A percentile compares a stretch with the other conserved stretches of the same genome.
These are phyloP conservation scores for Trissolcus basalis DNA, from an alignment of 1,140 invertebrate species.

Conservation along the genomic window DNA sequence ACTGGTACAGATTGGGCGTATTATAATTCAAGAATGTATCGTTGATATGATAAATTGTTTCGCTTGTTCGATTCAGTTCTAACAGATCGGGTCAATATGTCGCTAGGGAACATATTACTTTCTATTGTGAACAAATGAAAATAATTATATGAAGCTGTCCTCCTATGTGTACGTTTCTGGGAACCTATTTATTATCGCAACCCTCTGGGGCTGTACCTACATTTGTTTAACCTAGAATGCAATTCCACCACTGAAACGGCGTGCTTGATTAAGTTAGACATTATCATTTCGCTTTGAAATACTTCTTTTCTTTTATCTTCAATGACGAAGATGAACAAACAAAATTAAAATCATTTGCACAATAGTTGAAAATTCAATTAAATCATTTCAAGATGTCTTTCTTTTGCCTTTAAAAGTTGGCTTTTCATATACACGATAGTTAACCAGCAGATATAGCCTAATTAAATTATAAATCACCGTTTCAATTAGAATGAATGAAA, in stretches of 20 bases:
- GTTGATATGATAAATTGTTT: constrained; percentile 18
- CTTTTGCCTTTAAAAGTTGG: neutral
- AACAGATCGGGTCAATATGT: constrained; percentile 36
- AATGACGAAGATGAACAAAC: constrained; percentile 11
- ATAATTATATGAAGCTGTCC: constrained; percentile 50
- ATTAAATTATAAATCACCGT: no score
- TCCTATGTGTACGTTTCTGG: constrained; percentile 37
- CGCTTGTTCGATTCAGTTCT: constrained; percentile 22
- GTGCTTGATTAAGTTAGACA: constrained; percentile 49
- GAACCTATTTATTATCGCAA: constrained; percentile 53
- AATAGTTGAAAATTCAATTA: constrained; percentile 2
- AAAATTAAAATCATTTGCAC: constrained; percentile 9
- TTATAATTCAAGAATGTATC: neutral
- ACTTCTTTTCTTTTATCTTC: constrained; percentile 6
- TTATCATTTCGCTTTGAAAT: constrained; percentile 43
- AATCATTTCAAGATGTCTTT: neutral
- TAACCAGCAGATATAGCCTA: no score
- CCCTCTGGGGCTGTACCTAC: constrained; percentile 40
- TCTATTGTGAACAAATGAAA: constrained; percentile 48
- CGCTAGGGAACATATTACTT: constrained; percentile 40
- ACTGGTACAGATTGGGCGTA: no score
- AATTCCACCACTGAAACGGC: constrained; percentile 27
- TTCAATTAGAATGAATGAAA: neutral
- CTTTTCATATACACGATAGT: no score
- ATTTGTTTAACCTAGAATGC: constrained; percentile 51